Evolutionary conservation across 1,140 invertebrate species (phyloP), one percentile per base, ranked within the genome.

Genomic region (Holotrichia oblita): DNA sequence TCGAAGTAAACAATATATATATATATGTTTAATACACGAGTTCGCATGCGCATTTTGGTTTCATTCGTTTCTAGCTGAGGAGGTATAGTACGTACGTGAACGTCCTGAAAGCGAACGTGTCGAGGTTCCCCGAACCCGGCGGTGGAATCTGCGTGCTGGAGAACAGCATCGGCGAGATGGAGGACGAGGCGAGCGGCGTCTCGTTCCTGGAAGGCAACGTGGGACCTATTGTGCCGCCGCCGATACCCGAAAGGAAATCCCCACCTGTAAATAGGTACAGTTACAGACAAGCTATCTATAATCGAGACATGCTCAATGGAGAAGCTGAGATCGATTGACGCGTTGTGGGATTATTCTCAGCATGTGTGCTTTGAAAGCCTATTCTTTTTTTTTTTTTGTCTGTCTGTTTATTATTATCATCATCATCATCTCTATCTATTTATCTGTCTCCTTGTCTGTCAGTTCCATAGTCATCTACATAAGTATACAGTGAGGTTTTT

Each of bases 51-150:
- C n/a, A n/a, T n/a, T n/a, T n/a, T n/a, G n/a, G n/a, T n/a, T 84
- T 73, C 2, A 34, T 34, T 34, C 27, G 27, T 83, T 87, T 88
- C n/a, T 88, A 97, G 96, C 86, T 97, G 82, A 95, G 96, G 86
- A 89, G 96, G 82, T 97, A 97, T 87, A 93, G 94, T 84, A 95
- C 94, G 0, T 98, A 98, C 87, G 91, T 92, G 4, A 93, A 93
- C 85, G 90, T 97, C 79, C 89, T 97, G 81, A 92, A 94, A 77
- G 93, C 93, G 77, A 92, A 93, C 81, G 88, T 95, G 81, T 88
- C 90, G 9, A 90, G 90, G 64, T 91, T 89, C 81, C 89, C 90
- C 0, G 91, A 93, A 80, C 20, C 59, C 34, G 78, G 24, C n/a
- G 77, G 59, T n/a, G n/a, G n/a, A n/a, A 69, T 91, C 2, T 90